Percentiles rank a stretch among this genome's conserved stretches.
Conservation (phyloP, 2,113 vertebrate genomes). For the Serilophus lunatus region DNA sequence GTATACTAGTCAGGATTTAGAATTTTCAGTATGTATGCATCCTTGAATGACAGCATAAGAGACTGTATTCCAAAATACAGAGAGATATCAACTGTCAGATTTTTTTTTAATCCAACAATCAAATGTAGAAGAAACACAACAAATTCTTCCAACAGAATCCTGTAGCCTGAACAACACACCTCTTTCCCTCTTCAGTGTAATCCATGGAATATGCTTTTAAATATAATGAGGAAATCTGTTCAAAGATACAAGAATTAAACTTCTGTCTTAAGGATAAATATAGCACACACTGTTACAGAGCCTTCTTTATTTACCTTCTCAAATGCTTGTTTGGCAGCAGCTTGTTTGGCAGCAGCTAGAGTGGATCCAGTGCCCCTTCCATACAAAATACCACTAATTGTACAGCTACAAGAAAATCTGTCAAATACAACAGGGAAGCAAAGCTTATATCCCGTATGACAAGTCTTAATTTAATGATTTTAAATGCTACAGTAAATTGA, state of each 20-base stretch:
- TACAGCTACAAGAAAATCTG: constrained; percentile 51
- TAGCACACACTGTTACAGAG: not conserved
- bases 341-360: constrained; percentile 39
- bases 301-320: not conserved
- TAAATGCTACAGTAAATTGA: not conserved
- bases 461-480: not conserved
- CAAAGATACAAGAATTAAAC: not conserved
- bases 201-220: not conserved
- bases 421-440: not conserved
- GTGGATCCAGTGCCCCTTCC: not conserved
- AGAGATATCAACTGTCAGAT: not conserved
- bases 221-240: not conserved
- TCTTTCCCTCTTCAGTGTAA: not conserved
- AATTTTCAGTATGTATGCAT: not conserved
- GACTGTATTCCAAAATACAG: not conserved
- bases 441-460: not conserved
- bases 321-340: constrained; percentile 56
- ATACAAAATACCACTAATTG: not conserved
- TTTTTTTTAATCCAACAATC: not conserved
- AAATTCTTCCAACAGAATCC: not conserved
- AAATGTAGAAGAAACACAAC: not conserved
- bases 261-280: not conserved
- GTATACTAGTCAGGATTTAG: not conserved
- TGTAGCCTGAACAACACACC: not conserved
- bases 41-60: not conserved